Base-by-base conservation (phyloP, 2,888 invertebrate genomes). In the Athripsodes cinereus region DNA sequence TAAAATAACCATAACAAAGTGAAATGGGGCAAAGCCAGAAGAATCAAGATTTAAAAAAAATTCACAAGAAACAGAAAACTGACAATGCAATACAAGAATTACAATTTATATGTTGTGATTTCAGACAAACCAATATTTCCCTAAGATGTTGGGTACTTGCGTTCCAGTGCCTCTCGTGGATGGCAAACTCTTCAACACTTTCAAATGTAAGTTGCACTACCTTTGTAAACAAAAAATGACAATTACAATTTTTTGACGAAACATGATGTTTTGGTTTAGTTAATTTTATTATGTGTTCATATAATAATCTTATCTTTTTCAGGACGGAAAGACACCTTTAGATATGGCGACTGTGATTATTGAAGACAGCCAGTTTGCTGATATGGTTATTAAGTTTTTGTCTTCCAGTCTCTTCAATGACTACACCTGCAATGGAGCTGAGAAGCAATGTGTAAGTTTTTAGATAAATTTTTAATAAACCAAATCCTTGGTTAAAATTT, bases 81-180 rank as follows among this genome's bases (percentile, higher is more conserved):
- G n/a, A n/a, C n/a, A n/a, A n/a, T n/a, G n/a, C n/a, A n/a, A n/a
- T n/a, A n/a, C n/a, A n/a, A n/a, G n/a, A n/a, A n/a, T n/a, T n/a
- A n/a, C n/a, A n/a, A n/a, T n/a, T n/a, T n/a, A n/a, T 20, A 48
- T 21, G 55, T 55, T 19, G 18, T 52, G 2, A 50, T 62, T 60
- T 31, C 49, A 63, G 84, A 79, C 77, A 81, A 62, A 80, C 83
- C 1, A 81, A 81, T 52, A 75, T 86, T 50, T 82, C 85, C 16
- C 72, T 87, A 16, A 79, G 89, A 59, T 87, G 89, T 61, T 91
- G 91, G 91, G 88, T 88, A 66, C 76, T 88, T 22, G 86, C 87
- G 0, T 82, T 92, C 71, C 88, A 90, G 68, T 84, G 86, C 13
- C 72, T 91, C 52, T 88, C 89, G 1, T 77, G 90, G 69, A 83